Conservation (phyloP, 2,888 invertebrate genomes). For the Dichetophora obliterata region DNA sequence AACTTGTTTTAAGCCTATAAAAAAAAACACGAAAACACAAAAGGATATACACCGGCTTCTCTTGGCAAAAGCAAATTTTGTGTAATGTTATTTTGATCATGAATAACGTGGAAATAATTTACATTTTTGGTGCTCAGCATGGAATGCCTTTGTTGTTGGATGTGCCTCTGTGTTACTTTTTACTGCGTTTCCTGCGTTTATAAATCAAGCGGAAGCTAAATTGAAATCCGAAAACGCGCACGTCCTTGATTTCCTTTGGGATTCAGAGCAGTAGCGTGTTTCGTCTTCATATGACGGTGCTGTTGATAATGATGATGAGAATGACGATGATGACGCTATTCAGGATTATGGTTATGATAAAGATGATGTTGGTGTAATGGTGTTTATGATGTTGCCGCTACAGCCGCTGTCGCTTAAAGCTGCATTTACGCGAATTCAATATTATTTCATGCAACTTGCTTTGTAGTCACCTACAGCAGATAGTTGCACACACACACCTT, state of each 20-base stretch:
- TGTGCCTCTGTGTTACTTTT: not conserved
- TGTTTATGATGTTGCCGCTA: not conserved
- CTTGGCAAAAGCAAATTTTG: not conserved
- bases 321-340: not conserved
- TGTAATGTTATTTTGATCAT: not conserved
- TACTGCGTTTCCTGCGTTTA: not conserved
- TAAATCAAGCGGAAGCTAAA: constrained; percentile 24
- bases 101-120: constrained; percentile 22
- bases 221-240: constrained; percentile 28
- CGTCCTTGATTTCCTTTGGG: constrained; percentile 44
- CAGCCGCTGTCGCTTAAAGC: not conserved
- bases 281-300: not conserved
- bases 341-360: not conserved
- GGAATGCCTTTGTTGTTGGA: constrained; percentile 20
- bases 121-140: constrained; percentile 7
- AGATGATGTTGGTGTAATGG: not conserved
- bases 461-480: not conserved
- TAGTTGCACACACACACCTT: not conserved
- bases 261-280: not conserved
- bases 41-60: not conserved
- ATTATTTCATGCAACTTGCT: not conserved
- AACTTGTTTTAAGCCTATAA: not conserved
- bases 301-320: not conserved
- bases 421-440: not conserved
- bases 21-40: not conserved